Evolutionary conservation across 2,888 invertebrate genomes (phyloP).

Genomic region (Apamea sordens): DNA sequence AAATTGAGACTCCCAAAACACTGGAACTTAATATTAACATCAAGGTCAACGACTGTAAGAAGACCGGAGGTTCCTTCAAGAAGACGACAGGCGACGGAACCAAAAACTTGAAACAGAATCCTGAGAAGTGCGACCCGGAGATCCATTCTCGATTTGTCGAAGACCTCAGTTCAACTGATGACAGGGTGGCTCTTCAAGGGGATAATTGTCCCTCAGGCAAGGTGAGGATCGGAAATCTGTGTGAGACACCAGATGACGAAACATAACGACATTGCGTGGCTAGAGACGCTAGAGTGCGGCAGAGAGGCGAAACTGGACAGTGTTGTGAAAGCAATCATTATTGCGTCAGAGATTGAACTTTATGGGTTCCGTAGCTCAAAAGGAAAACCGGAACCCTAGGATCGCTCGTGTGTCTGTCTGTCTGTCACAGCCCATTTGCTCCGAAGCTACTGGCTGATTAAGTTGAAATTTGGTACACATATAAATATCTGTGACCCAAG

Average conservation of each 20-base stretch:
- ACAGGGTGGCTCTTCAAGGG: slow-evolving; percentile 26
- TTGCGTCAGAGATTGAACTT: neutral
- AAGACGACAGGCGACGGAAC: neutral
- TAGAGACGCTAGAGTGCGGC: neutral
- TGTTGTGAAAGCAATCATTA: slow-evolving; percentile 2
- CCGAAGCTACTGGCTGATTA: no score
- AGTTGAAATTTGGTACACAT: no score
- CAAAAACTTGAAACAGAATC: neutral
- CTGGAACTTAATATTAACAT: slow-evolving; percentile 19
- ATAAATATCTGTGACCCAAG: no score
- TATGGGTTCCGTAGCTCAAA: neutral
- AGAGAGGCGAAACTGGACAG: neutral
- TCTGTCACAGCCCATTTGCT: neutral
- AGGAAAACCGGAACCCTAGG: neutral
- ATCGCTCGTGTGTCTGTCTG: no score
- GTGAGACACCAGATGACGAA: neutral
- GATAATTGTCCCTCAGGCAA: neutral
- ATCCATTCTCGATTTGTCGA: neutral
- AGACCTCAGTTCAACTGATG: neutral
- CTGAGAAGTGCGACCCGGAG: neutral
- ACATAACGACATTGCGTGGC: neutral
- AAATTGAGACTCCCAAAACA: neutral
- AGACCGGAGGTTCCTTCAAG: neutral
- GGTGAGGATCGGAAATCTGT: neutral
- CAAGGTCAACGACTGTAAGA: slow-evolving; percentile 8